These are phyloP conservation scores for Mesodorylaimus sp. DNA, from an alignment of 2,888 invertebrate species.

Conservation along the genomic window DNA sequence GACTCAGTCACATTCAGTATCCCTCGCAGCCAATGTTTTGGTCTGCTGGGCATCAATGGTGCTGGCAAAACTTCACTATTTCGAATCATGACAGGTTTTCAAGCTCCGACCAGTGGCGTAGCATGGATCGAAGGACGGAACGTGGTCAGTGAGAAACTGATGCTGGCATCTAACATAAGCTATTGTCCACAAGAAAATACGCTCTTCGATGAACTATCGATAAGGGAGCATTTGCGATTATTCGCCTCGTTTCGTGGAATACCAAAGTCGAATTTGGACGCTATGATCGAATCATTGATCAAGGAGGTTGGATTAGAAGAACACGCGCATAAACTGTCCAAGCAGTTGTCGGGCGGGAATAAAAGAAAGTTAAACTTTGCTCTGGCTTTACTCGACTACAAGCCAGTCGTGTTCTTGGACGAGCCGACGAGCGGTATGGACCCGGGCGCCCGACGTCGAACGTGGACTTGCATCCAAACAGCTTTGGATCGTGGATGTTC, in stretches of 20 bases:
- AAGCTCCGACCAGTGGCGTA: constrained; percentile 23
- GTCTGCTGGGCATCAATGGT: constrained; percentile 63
- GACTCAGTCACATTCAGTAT: not conserved
- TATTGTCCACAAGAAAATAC: constrained; percentile 77
- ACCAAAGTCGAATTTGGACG: not conserved
- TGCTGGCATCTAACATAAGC: no score
- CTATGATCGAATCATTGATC: not conserved
- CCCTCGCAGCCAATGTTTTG: constrained; percentile 37
- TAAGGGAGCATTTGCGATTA: constrained; percentile 40
- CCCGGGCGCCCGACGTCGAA: constrained; percentile 53
- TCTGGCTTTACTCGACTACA: constrained; percentile 62
- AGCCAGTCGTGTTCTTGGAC: constrained; percentile 58
- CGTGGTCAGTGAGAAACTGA: constrained; percentile 43
- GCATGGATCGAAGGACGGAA: constrained; percentile 44
- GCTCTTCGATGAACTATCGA: constrained; percentile 55
- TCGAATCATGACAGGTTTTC: constrained; percentile 58
- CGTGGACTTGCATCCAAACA: constrained; percentile 33
- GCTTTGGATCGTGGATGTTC: constrained; percentile 20
- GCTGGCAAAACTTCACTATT: constrained; percentile 72
- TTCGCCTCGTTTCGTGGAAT: not conserved
- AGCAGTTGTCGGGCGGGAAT: constrained; percentile 66
- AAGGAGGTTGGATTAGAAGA: not conserved
- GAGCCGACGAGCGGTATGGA: constrained; percentile 74
- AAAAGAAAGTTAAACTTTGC: constrained; percentile 63
- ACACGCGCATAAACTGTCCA: constrained; percentile 55